Evolutionary conservation across 2,797 vertebrate genomes (phyloP).

Genomic region (Psittacula derbiana): DNA sequence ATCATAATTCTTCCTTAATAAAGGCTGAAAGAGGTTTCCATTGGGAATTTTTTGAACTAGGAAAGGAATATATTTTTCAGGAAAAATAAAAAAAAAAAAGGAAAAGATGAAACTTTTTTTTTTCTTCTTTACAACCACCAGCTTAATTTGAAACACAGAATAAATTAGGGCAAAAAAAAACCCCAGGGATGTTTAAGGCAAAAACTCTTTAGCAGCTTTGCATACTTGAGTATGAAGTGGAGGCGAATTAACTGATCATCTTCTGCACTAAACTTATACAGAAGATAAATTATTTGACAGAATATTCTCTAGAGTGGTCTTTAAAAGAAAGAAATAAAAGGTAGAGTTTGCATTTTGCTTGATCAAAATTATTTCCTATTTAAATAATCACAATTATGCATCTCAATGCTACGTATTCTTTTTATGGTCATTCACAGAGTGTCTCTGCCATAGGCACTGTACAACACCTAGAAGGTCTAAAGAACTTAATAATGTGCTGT

Average conservation of each 20-base stretch:
- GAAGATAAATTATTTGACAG: not conserved
- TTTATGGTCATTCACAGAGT: not conserved
- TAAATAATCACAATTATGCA: not conserved
- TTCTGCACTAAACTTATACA: constrained; percentile 31
- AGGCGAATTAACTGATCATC: constrained; percentile 52
- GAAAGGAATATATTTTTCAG: not conserved
- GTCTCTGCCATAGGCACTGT: not conserved
- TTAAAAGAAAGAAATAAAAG: not conserved
- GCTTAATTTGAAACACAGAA: constrained; percentile 44
- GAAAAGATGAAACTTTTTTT: not conserved
- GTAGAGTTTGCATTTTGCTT: not conserved
- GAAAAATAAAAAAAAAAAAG: not conserved
- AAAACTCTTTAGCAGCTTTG: constrained; percentile 57
- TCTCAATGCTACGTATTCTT: not conserved
- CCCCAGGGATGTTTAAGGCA: constrained; percentile 49
- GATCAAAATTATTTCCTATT: not conserved
- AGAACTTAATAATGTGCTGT: not conserved
- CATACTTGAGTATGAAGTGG: constrained; percentile 36
- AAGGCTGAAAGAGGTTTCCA: not conserved
- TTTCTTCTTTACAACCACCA: not conserved
- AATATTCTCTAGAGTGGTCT: not conserved
- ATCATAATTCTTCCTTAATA: not conserved
- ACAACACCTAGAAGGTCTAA: not conserved
- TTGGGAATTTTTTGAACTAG: not conserved
- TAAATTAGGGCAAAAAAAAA: constrained; percentile 52